Conservation (phyloP, 2,888 invertebrate species). For the Trachelus troglodyta region DNA sequence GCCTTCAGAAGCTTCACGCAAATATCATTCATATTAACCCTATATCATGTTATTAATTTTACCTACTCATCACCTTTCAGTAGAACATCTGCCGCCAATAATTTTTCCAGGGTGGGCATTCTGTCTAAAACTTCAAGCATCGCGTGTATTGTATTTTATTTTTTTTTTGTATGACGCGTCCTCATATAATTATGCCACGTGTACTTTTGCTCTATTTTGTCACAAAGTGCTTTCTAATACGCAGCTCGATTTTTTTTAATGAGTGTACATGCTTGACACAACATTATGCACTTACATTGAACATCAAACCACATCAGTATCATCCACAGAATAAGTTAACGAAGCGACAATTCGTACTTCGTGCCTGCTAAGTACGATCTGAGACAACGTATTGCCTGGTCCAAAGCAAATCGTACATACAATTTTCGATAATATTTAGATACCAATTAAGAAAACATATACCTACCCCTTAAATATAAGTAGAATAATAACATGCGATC, state of each 20-base stretch:
- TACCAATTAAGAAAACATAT: neutral
- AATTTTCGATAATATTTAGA: neutral
- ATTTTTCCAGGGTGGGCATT: neutral
- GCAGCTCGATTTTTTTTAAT: neutral
- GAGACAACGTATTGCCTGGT: neutral
- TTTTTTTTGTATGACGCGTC: neutral
- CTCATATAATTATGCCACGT: neutral
- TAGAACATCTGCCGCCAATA: neutral
- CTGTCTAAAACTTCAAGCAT: neutral
- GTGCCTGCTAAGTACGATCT: neutral
- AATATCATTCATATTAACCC: neutral
- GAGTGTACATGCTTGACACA: neutral
- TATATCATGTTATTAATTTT: neutral
- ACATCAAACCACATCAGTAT: neutral
- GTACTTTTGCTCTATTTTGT: neutral
- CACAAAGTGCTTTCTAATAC: neutral
- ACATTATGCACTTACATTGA: neutral
- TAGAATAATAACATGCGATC: neutral
- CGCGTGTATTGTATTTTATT: neutral
- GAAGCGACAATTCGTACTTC: neutral
- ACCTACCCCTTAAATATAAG: neutral
- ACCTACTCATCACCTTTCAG: neutral
- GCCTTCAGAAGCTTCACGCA: conserved; percentile 23
- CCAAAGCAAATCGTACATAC: neutral
- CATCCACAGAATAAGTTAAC: neutral